Evolutionary conservation across 2,888 invertebrate genomes (phyloP).

Genomic region (Sphaeridia pumilis): DNA sequence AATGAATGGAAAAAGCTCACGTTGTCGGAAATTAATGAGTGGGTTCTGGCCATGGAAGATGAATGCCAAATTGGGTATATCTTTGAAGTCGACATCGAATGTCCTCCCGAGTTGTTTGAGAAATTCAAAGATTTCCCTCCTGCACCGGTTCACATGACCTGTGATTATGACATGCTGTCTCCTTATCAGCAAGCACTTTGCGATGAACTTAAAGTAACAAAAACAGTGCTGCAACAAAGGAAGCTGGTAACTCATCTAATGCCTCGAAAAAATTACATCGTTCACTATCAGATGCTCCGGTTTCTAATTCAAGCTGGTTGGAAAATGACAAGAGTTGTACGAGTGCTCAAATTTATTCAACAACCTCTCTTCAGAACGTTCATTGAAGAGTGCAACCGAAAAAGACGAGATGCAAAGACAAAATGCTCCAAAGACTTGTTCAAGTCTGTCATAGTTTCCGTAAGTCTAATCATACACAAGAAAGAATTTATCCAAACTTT

Average conservation of each 20-base stretch:
- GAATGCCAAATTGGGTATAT: constrained; percentile 1
- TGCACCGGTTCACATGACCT: neutral
- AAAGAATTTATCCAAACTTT: neutral
- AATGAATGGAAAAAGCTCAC: neutral
- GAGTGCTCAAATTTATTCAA: constrained; percentile 17
- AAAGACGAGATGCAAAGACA: constrained; percentile 4
- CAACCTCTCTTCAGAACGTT: constrained; percentile 11
- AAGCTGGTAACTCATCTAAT: constrained; percentile 1
- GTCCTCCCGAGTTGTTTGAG: neutral
- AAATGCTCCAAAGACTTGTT: constrained; percentile 14
- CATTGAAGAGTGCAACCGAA: constrained; percentile 12
- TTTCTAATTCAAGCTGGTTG: constrained; percentile 17
- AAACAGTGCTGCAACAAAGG: neutral
- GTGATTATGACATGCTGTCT: neutral
- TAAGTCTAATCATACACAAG: constrained; percentile 5
- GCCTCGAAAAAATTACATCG: constrained; percentile 14
- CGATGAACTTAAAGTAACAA: neutral
- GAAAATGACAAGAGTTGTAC: constrained; percentile 14
- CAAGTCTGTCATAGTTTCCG: constrained; percentile 8
- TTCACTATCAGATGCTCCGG: constrained; percentile 17
- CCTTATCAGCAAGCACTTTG: constrained; percentile 10
- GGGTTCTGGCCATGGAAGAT: neutral
- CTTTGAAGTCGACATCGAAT: constrained; percentile 7
- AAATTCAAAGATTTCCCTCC: constrained; percentile 5
- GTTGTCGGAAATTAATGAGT: neutral